Percentiles rank a stretch among this genome's conserved stretches.
Conservation (phyloP, 2,888 invertebrate species). For the Cheilosia impressa region DNA sequence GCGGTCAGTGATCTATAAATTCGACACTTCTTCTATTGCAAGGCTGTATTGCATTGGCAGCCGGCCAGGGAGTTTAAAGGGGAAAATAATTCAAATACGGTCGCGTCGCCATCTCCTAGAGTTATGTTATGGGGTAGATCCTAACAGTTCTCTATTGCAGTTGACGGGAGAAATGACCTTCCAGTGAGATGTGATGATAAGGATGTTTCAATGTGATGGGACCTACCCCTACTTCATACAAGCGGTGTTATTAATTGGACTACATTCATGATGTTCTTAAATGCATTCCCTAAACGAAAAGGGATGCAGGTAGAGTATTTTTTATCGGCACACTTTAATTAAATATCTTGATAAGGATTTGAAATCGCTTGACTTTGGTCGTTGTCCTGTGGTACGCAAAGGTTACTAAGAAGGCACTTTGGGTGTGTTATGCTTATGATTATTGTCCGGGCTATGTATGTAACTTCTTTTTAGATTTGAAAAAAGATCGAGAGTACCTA, state of each 20-base stretch:
- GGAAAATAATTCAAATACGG: background rate
- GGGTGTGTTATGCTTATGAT: background rate
- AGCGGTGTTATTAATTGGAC: slow-evolving; percentile 37
- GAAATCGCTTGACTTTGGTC: background rate
- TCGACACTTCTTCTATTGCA: slow-evolving; percentile 49
- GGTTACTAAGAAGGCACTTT: background rate
- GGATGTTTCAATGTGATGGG: background rate
- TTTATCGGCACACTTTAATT: slow-evolving; percentile 34
- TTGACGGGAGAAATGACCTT: slow-evolving; percentile 38
- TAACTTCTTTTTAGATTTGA: too few species aligned
- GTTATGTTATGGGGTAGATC: background rate
- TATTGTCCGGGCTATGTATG: too few species aligned
- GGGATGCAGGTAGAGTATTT: background rate
- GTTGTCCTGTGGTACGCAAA: too few species aligned
- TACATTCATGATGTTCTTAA: slow-evolving; percentile 32
- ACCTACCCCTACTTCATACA: background rate
- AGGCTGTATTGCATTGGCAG: slow-evolving; percentile 42
- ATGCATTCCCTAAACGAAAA: slow-evolving; percentile 24
- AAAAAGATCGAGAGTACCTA: too few species aligned
- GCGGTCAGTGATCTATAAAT: slow-evolving; percentile 72
- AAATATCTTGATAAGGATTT: slow-evolving; percentile 28
- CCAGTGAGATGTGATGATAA: slow-evolving; percentile 57
- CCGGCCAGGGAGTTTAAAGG: slow-evolving; percentile 22
- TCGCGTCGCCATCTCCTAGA: background rate
- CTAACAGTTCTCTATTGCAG: slow-evolving; percentile 14